Evolutionary conservation across 2,113 vertebrate species (phyloP), one percentile per base, ranked within the genome.

Genomic region (Ranitomeya variabilis): DNA sequence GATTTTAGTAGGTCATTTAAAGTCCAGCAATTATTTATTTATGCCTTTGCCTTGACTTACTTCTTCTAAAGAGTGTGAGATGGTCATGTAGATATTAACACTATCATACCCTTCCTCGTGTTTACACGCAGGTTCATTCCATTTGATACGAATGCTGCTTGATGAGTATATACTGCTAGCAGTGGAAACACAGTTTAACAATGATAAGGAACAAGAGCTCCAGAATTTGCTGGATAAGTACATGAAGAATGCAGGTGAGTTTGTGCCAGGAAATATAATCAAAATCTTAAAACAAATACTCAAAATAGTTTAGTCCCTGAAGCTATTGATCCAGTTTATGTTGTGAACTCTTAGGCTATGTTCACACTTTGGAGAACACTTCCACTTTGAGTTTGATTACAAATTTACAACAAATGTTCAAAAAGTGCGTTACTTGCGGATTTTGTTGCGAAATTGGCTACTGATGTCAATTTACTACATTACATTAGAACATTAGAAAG

Each of bases 121-220:
- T 86, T 21, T 80, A 2, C 7, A 26, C 59, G 6, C 93, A 99
- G 98, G 98, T 86, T 99, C 98, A 89, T 99, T 99, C 94, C 98
- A 99, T 91, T 95, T 99, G 93, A 98, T 99, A 91, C 93, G 98
- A 90, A 99, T 99, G 98, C 95, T 99, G 90, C 92, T 99, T 54
- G 98, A 99, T 89, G 98, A 99, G 91, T 99, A 99, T 92, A 99
- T 99, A 93, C 95, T 99, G 79, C 89, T 99, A 14, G 97, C 98
- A 74, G 96, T 99, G 93, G 98, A 99, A 93, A 99, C 98, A 13
- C 98, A 99, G 91, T 99, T 99, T 94, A 99, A 99, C 92, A 99
- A 99, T 21, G 96, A 99, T 94, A 99, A 99, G 94, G 98, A 99
- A 91, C 98, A 99, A 93, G 98, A 99, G 81, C 95, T 99, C 91